phyloP scores from a whole-genome alignment of 2,113 vertebrate species.

The Gopherus evgoodei region DNA sequence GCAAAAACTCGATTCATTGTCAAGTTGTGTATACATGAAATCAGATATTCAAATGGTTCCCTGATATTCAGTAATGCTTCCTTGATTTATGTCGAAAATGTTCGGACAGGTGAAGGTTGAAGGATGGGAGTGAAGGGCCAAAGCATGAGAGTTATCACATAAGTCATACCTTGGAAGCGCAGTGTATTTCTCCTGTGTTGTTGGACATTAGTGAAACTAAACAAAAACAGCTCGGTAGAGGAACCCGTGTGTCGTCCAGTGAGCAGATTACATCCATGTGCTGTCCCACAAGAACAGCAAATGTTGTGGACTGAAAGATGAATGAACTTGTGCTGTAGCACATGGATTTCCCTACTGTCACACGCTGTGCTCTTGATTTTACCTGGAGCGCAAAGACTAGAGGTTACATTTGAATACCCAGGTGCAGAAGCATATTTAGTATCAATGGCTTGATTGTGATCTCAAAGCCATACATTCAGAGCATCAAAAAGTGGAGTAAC shows the following conservation, averaged over 20 bases:
- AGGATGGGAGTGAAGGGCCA: not conserved
- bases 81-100: not conserved
- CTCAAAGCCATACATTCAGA: fast-evolving
- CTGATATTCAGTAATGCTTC: not conserved
- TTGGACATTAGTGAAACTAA: not conserved
- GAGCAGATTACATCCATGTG: not conserved
- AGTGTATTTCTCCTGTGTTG: not conserved
- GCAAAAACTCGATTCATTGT: not conserved
- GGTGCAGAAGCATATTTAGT: fast-evolving
- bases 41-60: not conserved
- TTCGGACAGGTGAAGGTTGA: not conserved
- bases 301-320: not conserved
- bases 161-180: fast-evolving
- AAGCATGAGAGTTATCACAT: fast-evolving
- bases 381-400: not conserved
- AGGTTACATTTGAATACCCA: fast-evolving
- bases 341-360: fast-evolving
- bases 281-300: fast-evolving
- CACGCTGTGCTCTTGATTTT: fast-evolving
- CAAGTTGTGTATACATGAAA: not conserved
- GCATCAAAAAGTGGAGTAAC: fast-evolving
- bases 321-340: not conserved
- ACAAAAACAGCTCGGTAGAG: not conserved
- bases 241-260: not conserved
- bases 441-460: not conserved